Conservation (phyloP, 2,888 invertebrate genomes). For the Ormyrus rosae region DNA sequence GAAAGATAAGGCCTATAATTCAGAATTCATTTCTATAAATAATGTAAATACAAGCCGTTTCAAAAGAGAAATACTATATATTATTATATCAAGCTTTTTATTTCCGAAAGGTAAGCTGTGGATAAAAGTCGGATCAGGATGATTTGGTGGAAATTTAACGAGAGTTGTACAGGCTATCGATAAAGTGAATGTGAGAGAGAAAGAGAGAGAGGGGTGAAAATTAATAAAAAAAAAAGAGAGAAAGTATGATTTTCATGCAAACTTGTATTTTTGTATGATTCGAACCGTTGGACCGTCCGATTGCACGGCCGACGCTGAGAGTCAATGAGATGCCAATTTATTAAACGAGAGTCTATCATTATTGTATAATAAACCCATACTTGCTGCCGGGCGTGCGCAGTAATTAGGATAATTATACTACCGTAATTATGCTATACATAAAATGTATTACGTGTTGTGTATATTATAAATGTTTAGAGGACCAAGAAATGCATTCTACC, state of each 20-base stretch:
- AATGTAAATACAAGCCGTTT: conserved; percentile 44
- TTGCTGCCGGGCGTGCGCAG: conserved; percentile 33
- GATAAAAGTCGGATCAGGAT: conserved; percentile 11
- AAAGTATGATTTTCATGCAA: conserved; percentile 54
- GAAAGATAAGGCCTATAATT: conserved; percentile 3
- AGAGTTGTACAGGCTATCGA: not conserved
- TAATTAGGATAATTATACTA: conserved; percentile 37
- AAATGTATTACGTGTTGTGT: conserved; percentile 68
- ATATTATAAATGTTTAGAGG: conserved; percentile 73
- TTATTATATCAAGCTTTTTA: conserved; percentile 16
- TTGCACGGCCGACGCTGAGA: conserved; percentile 33
- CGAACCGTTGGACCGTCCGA: conserved; percentile 44
- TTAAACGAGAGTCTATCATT: conserved; percentile 55
- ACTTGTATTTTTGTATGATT: conserved; percentile 64
- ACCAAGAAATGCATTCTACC: conserved; percentile 71
- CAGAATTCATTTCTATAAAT: conserved; percentile 40
- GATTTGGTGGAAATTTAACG: conserved; percentile 40
- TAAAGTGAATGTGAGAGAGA: conserved; percentile 14
- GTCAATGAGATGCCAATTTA: conserved; percentile 55
- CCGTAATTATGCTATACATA: conserved; percentile 56
- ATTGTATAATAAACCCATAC: conserved; percentile 57
- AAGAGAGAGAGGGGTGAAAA: not conserved
- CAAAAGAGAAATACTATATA: conserved; percentile 3
- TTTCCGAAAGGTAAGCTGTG: not conserved
- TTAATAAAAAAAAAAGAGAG: conserved; percentile 32